Percentiles rank a stretch among this genome's conserved stretches.
Evolutionary conservation across 2,888 invertebrate species (phyloP).

Genomic region (Rotaria socialis): DNA sequence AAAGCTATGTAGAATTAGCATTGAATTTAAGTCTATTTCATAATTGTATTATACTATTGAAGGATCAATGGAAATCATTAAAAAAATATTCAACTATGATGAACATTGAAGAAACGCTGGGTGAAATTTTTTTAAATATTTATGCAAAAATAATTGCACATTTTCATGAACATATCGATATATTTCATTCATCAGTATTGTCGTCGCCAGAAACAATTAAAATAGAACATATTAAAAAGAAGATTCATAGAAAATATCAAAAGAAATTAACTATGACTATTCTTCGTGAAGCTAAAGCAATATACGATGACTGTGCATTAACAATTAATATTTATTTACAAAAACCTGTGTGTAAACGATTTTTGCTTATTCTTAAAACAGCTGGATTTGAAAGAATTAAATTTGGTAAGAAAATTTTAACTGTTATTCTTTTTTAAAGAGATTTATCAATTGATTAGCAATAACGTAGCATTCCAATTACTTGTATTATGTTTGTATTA

Average conservation of each 20-base stretch:
- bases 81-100: slow-evolving; percentile 28
- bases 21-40: not conserved
- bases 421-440: too few relatives aligned
- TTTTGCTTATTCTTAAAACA: slow-evolving; percentile 22
- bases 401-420: not conserved
- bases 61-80: slow-evolving; percentile 35
- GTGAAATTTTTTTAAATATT: slow-evolving; percentile 18
- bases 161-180: not conserved
- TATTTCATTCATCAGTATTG: not conserved
- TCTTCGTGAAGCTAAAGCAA: not conserved
- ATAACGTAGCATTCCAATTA: too few relatives aligned
- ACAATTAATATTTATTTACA: slow-evolving; percentile 22
- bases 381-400: slow-evolving; percentile 31
- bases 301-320: slow-evolving; percentile 29
- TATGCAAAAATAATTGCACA: not conserved
- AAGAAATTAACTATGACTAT: slow-evolving; percentile 15
- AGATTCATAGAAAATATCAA: slow-evolving; percentile 24
- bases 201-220: not conserved
- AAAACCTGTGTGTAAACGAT: slow-evolving; percentile 18
- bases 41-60: not conserved
- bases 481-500: too few relatives aligned
- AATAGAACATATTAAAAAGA: not conserved
- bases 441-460: too few relatives aligned
- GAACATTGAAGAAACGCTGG: not conserved
- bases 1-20: not conserved